Evolutionary conservation across 2,113 vertebrate genomes (phyloP), one percentile per base, ranked within the genome.

Genomic region (Cathartes aura): DNA sequence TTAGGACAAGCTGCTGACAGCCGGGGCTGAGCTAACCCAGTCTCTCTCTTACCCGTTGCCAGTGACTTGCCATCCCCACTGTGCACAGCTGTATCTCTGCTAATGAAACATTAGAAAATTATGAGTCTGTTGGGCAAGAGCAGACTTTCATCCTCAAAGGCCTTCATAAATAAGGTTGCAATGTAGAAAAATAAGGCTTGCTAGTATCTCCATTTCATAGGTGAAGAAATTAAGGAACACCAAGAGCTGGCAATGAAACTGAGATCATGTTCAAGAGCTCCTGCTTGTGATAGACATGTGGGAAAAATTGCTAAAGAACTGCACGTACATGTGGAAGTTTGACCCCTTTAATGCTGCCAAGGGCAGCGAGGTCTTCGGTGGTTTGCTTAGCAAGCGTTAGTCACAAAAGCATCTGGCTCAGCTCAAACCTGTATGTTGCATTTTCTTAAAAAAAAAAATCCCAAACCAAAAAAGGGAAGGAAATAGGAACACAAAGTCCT

Each of bases 331-430:
- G 91, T 55, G 47, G 45, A 87, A 70, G 64, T 74, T 42, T 95
- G 91, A 96, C 94, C 91, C 80, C 58, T 79, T 1, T 2, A 19
- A 63, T 5, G 55, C 87, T 90, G 87, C 93, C 95, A 97, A 98
- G 93, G 92, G 73, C 75, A 81, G n/a, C 6, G 13, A 71, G 79
- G 53, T 43, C 89, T 93, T 81, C 1, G 32, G 40, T 76, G 68
- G 89, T 82, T 88, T 87, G 73, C 86, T 95, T 84, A 68, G 85
- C 47, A 82, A 90, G 59, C 50, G 6, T 80, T 80, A 79, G 75
- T 94, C 89, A 90, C 84, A 87, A 63, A 90, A 87, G 68, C 82
- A 48, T 88, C 85, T 90, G 91, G 64, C 87, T 95, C 82, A 86
- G 82, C 82, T 87, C 82, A 89, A 80, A 90, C 81, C 78, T 91